These are phyloP conservation scores for Phyllotreta cruciferae DNA, from an alignment of 2,888 invertebrate genomes.

Conservation along the genomic window DNA sequence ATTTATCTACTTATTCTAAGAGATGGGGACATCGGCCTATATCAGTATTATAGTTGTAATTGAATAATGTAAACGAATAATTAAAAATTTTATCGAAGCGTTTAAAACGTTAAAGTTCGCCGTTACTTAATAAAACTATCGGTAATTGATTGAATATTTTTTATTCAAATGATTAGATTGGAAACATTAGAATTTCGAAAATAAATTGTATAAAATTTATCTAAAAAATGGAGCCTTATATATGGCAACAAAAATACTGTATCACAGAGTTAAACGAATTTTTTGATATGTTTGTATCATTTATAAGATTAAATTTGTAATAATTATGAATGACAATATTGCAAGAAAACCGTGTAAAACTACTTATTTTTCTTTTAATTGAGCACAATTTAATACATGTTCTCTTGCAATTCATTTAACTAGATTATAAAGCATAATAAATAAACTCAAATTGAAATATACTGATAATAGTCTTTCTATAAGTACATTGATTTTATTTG, in stretches of 20 bases:
- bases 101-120: too few species aligned
- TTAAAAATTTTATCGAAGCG: slow-evolving; percentile 7
- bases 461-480: too few species aligned
- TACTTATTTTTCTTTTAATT: too few species aligned
- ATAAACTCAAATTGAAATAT: too few species aligned
- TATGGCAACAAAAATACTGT: slow-evolving; percentile 19
- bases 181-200: slow-evolving; percentile 14
- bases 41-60: slow-evolving; percentile 52
- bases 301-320: neutral
- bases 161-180: slow-evolving; percentile 22
- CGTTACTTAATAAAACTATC: too few species aligned
- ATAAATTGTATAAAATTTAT: slow-evolving; percentile 18
- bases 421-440: too few species aligned
- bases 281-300: neutral
- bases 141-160: too few species aligned
- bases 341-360: too few species aligned
- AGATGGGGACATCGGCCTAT: slow-evolving; percentile 53
- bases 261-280: slow-evolving; percentile 16
- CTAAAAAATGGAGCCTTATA: slow-evolving; percentile 6
- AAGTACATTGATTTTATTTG: too few species aligned
- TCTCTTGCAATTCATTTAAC: too few species aligned
- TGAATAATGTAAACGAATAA: slow-evolving; percentile 24
- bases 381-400: too few species aligned
- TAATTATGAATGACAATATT: neutral
- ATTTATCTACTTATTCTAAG: slow-evolving; percentile 7